These are phyloP conservation scores for Eleginops maclovinus DNA, from an alignment of 2,113 vertebrate genomes.

Conservation along the genomic window DNA sequence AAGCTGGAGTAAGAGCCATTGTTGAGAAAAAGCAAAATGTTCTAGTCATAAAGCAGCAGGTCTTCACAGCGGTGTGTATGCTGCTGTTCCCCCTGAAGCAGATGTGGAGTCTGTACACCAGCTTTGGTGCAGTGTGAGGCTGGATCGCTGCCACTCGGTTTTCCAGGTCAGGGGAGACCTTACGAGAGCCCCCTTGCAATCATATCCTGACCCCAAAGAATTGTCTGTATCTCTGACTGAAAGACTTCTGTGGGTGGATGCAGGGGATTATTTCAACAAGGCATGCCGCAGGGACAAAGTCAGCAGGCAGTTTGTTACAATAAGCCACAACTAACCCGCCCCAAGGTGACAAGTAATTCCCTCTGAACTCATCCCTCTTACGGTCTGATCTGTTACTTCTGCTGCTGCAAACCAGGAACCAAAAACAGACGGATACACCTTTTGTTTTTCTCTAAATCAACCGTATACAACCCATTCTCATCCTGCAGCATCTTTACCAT, in stretches of 20 bases:
- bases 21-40: constrained; percentile 40
- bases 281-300: constrained; percentile 48
- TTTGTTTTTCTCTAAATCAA: neutral
- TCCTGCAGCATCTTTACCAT: constrained; percentile 10
- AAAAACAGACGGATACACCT: neutral
- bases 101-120: constrained; percentile 41
- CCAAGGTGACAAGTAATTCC: constrained; percentile 48
- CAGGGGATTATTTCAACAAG: constrained; percentile 61
- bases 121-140: constrained; percentile 28
- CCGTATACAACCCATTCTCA: neutral
- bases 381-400: constrained; percentile 38
- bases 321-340: constrained; percentile 46
- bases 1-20: constrained; percentile 3
- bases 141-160: constrained; percentile 41
- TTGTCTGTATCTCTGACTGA: constrained; percentile 22
- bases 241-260: constrained; percentile 33
- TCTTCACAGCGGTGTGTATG: constrained; percentile 21
- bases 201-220: constrained; percentile 13
- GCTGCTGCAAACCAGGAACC: neutral
- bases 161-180: constrained; percentile 48
- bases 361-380: constrained; percentile 37
- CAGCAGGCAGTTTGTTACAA: constrained; percentile 63
- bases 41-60: constrained; percentile 58
- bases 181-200: constrained; percentile 15
- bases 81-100: constrained; percentile 48